A percentile compares a stretch with the other conserved stretches of the same genome.
These are phyloP conservation scores for Aleadryas rufinucha DNA, from an alignment of 2,113 vertebrate species.

Conservation along the genomic window DNA sequence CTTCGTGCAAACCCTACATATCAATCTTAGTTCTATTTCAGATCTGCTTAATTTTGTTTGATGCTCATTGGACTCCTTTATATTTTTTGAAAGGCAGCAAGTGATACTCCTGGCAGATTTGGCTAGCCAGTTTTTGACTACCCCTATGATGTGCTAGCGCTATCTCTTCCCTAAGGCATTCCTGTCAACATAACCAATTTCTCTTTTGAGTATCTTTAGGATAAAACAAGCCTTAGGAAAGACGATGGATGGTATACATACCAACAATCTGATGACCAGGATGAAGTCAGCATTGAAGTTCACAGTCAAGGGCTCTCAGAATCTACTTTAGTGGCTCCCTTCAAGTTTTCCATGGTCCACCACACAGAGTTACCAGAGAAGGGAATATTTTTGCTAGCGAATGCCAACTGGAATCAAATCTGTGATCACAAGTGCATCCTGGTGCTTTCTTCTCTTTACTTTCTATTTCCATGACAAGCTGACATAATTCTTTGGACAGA, in stretches of 20 bases:
- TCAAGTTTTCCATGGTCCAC: not conserved
- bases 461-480: not conserved
- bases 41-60: not conserved
- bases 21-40: not conserved
- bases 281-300: not conserved
- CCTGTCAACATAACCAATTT: not conserved
- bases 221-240: not conserved
- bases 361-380: not conserved
- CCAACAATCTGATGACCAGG: not conserved
- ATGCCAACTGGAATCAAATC: not conserved
- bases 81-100: not conserved
- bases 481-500: not conserved
- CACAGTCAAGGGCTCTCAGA: not conserved
- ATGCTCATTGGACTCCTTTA: not conserved
- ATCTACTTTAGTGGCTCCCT: not conserved
- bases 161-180: not conserved
- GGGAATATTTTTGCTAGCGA: not conserved
- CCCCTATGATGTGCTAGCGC: not conserved
- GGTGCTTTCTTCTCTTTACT: not conserved
- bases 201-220: not conserved
- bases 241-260: not conserved
- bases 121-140: not conserved
- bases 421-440: not conserved
- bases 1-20: not conserved
- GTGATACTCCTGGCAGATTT: not conserved